Base-by-base conservation (phyloP, 2,888 invertebrate genomes). In the Acleris laterana region DNA sequence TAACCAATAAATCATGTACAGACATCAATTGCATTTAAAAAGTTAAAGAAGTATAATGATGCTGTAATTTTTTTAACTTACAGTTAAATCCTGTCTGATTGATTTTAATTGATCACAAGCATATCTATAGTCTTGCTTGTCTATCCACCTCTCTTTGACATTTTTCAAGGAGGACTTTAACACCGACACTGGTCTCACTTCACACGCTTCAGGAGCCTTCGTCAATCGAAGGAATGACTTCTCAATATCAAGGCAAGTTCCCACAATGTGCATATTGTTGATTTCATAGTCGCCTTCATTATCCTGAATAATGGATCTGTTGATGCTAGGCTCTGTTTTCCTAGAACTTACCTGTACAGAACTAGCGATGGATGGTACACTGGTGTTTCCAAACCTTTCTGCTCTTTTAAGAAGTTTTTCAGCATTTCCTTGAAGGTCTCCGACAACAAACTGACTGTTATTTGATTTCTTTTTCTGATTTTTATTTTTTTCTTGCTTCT, bases 91-190 rank as follows among this genome's bases (percentile, higher is more conserved):
- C 93, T 99, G 99, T 76, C 99, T 94, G 74, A 99, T 99, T 9
- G 99, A 99, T 90, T 99, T 99, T 66, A 99, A 94, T 90, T 99
- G 99, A 94, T 99, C 99, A 93, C 99, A 99, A 68, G 98, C 97
- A 93, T 98, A 99, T 89, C 95, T 96, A 90, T 99, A 99, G 92
- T 99, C 99, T 82, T 96, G 96, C 79, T 96, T 97, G 65, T 95
- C 94, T 72, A 96, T 94, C 98, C 99, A 99, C 78, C 96, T 96
- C 53, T 95, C 94, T 89, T 99, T 98, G 13, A 99, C 99, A 93
- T 97, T 96, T 81, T 95, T 95, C 79, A 99, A 94, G 53, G 99
- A 97, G 83, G 95, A 95, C 77, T 94, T 94, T 69, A 99, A 94
- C 56, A 99, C 96, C 82, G 95, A 94, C 76, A 97, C 95, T 74